phyloP scores from a whole-genome alignment of 2,797 vertebrate species.

The Sparus aurata region DNA sequence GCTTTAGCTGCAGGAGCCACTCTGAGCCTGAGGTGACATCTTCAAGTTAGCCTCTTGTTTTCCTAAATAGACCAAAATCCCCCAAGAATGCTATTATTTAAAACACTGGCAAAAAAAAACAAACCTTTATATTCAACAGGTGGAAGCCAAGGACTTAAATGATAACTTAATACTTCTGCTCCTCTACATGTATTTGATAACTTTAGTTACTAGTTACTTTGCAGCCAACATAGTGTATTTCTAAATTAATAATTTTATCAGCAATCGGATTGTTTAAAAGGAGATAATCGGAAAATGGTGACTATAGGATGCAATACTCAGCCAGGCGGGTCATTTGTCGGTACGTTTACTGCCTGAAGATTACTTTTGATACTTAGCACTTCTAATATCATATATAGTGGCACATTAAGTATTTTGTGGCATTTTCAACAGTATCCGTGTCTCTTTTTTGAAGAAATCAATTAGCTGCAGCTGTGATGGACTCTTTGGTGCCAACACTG shows the following conservation, averaged over 20 bases:
- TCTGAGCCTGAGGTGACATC: neutral
- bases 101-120: neutral
- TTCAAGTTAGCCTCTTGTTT: neutral
- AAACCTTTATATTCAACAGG: neutral
- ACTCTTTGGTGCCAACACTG: slow-evolving; percentile 1
- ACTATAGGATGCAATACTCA: too few relatives aligned
- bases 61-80: neutral
- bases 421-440: neutral
- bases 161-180: too few relatives aligned
- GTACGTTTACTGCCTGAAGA: too few relatives aligned
- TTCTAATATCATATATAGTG: neutral
- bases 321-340: too few relatives aligned
- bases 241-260: too few relatives aligned
- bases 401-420: neutral
- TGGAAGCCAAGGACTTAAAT: neutral
- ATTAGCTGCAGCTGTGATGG: slow-evolving; percentile 5
- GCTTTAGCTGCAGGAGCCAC: too few relatives aligned
- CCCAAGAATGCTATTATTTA: neutral
- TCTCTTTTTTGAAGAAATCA: neutral
- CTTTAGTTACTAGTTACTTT: too few relatives aligned
- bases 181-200: too few relatives aligned
- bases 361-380: too few relatives aligned
- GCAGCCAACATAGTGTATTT: too few relatives aligned
- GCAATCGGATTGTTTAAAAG: too few relatives aligned
- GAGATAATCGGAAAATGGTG: too few relatives aligned